These are phyloP conservation scores for Arge pagana DNA, from an alignment of 2,888 invertebrate species.

Conservation along the genomic window DNA sequence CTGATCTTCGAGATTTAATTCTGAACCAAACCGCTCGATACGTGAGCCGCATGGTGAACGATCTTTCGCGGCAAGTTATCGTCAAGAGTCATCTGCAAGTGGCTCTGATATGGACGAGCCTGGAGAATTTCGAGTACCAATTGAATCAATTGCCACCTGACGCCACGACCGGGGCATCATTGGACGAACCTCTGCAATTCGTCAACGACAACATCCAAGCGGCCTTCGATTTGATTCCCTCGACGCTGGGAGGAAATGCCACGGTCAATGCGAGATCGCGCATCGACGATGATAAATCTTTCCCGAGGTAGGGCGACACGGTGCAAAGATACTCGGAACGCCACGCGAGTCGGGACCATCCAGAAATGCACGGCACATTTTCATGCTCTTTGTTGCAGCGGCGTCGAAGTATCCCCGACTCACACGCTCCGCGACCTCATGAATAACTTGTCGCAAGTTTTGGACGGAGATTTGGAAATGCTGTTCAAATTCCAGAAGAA, in stretches of 20 bases:
- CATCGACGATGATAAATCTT: neutral
- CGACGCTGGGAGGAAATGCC: conserved; percentile 8
- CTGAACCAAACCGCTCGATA: conserved; percentile 5
- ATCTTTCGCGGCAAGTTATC: neutral
- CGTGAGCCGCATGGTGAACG: neutral
- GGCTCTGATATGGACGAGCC: neutral
- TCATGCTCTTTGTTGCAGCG: no score
- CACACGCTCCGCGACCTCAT: conserved; percentile 4
- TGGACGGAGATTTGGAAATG: conserved; percentile 1
- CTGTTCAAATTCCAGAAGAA: conserved; percentile 12
- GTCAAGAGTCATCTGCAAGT: conserved; percentile 1
- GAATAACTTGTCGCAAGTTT: conserved; percentile 2
- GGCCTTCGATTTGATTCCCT: conserved; percentile 6
- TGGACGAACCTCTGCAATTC: conserved; percentile 3
- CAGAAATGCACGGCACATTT: no score
- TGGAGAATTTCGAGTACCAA: neutral
- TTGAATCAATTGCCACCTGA: conserved; percentile 1
- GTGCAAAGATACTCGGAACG: neutral
- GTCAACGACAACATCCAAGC: neutral
- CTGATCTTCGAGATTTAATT: conserved; percentile 8
- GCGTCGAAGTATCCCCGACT: neutral
- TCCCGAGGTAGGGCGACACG: neutral
- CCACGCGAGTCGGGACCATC: no score
- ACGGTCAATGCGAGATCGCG: neutral
- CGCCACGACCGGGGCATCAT: neutral